Evolutionary conservation across 2,797 vertebrate genomes (phyloP), one percentile per base, ranked within the genome.

Genomic region (Orestias chungarensis): DNA sequence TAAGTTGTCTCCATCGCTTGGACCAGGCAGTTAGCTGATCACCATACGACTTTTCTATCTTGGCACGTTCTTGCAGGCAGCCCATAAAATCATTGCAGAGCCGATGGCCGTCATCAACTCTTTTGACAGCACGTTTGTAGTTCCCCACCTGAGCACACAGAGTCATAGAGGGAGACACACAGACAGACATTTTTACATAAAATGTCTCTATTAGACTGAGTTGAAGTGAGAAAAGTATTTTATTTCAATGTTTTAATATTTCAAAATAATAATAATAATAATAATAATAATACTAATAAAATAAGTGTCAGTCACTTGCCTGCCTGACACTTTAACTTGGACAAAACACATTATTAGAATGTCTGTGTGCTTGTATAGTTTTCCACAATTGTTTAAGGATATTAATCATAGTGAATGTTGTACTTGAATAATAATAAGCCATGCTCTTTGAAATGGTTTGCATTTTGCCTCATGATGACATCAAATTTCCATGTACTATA

Each of bases 1-100:
- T 95, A 78, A 99, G 96, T 91, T 97, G 96, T 86, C 96, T 96
- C 97, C 97, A 99, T 91, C 97, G 90, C 92, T 98, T 99, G 87
- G 97, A 96, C 97, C 97, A 99, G 78, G 95, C 95, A 0, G 96
- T 97, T 82, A 99, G 94, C 91, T 98, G 97, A 93, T 99, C 97
- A 2, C 95, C 95, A 0, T 99, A 99, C 0, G 95, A 93, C 87
- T 98, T 99, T 91, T 99, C 97, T 38, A 99, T 99, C 94, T 99
- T 99, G 91, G 97, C 95, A 66, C 97, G 94, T 82, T 99, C 97
- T 15, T 98, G 97, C 87, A 99, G 93, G 55, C 97, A 99, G 91
- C 89, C 94, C 97, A 99, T 98, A 69, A 99, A 94, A 88, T 99
- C 97, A 2, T 98, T 99, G 94, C 97, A 99, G 79, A 99, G 95